Evolutionary conservation across 2,797 vertebrate species (phyloP).

Genomic region (Phaenicophaeus curvirostris): DNA sequence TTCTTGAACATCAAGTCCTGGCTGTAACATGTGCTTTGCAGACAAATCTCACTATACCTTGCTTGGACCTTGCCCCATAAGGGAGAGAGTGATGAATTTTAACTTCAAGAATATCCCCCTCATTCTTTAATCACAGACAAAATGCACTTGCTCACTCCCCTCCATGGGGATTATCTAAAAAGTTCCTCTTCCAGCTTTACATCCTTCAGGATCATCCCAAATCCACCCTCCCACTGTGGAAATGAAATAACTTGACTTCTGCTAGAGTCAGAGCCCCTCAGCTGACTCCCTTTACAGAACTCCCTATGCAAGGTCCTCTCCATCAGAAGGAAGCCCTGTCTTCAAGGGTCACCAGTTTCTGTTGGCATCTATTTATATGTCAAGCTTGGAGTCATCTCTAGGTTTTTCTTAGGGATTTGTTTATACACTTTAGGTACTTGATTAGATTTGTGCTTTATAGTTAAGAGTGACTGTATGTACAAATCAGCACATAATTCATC

Average conservation of each 20-base stretch:
- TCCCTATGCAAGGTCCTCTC: not conserved
- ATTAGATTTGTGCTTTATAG: not conserved
- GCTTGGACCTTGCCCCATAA: not conserved
- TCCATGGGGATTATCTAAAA: not conserved
- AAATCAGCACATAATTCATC: not conserved
- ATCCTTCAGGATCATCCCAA: not conserved
- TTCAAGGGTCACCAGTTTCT: not conserved
- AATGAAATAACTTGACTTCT: not conserved
- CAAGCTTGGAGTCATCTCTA: not conserved
- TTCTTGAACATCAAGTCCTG: not conserved
- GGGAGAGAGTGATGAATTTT: not conserved
- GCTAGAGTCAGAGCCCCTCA: not conserved
- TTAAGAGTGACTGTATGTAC: not conserved
- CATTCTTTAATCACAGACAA: not conserved
- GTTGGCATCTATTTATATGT: not conserved
- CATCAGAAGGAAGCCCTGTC: not conserved
- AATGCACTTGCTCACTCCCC: not conserved
- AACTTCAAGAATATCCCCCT: not conserved
- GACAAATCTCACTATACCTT: not conserved
- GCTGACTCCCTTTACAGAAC: not conserved
- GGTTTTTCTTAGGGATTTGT: not conserved
- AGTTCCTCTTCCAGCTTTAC: not conserved
- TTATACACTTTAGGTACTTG: not conserved
- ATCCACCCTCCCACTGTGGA: not conserved
- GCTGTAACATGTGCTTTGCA: not conserved